These are phyloP conservation scores for Neogale vison DNA, from an alignment of 2,113 vertebrate species.

Conservation along the genomic window DNA sequence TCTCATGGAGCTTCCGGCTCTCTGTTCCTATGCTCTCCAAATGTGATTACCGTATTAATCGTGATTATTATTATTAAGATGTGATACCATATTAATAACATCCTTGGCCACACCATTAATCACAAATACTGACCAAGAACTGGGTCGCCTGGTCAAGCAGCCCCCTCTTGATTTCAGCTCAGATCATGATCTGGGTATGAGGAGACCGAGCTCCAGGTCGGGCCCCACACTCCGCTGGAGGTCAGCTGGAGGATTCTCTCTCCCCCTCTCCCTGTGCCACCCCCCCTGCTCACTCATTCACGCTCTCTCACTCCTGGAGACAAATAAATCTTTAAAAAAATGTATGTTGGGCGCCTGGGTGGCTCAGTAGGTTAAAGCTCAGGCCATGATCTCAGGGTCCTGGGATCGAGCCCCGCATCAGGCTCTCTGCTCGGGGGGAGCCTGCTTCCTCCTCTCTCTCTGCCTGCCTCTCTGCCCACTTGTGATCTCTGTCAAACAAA, in stretches of 20 bases:
- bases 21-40: neutral
- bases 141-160: neutral
- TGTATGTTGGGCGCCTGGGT: neutral
- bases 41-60: neutral
- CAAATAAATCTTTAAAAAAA: neutral
- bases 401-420: fast-evolving
- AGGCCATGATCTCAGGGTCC: too few relatives aligned
- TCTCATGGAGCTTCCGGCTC: neutral
- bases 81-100: neutral
- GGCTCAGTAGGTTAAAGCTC: too few relatives aligned
- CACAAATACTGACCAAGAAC: neutral
- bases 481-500: neutral
- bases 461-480: too few relatives aligned
- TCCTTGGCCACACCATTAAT: neutral
- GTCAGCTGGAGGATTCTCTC: neutral
- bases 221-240: neutral
- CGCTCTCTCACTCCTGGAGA: neutral
- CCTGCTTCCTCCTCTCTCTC: too few relatives aligned
- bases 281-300: neutral
- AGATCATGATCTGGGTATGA: neutral
- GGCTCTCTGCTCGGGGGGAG: too few relatives aligned
- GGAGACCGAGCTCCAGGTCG: neutral
- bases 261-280: neutral
- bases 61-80: too few relatives aligned
- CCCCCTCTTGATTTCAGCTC: neutral